Percentiles rank a stretch among this genome's conserved stretches.
Conservation (phyloP, 2,888 invertebrate species). For the Macrosoma leucophasiata region DNA sequence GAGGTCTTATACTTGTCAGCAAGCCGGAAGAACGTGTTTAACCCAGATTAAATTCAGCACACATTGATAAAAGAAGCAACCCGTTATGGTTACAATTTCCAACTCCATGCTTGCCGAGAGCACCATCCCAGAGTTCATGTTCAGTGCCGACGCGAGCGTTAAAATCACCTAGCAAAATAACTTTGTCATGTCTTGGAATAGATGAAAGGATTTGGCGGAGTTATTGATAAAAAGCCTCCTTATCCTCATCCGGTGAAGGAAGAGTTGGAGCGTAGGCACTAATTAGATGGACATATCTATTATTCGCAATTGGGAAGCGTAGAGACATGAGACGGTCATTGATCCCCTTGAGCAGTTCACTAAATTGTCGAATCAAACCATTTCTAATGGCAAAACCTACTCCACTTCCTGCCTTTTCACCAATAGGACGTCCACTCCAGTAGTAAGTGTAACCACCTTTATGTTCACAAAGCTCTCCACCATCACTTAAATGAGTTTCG, state of each 20-base stretch:
- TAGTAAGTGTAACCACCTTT: slow-evolving; percentile 11
- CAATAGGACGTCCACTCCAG: slow-evolving; percentile 12
- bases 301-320: not conserved
- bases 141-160: slow-evolving; percentile 3
- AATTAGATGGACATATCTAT: slow-evolving; percentile 15
- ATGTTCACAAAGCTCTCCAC: slow-evolving; percentile 9
- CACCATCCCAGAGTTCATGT: no score
- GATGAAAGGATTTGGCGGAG: not conserved
- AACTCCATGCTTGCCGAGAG: no score
- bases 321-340: slow-evolving; percentile 16
- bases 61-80: not conserved
- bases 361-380: slow-evolving; percentile 5
- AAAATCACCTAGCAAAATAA: slow-evolving; percentile 6
- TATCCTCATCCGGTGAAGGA: slow-evolving; percentile 10
- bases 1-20: slow-evolving; percentile 1
- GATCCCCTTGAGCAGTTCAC: slow-evolving; percentile 16
- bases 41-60: not conserved
- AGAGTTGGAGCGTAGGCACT: slow-evolving; percentile 12
- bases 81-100: slow-evolving; percentile 1
- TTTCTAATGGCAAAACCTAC: slow-evolving; percentile 11
- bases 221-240: slow-evolving; percentile 3
- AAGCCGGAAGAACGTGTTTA: slow-evolving; percentile 1
- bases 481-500: slow-evolving; percentile 12
- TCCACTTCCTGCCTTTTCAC: slow-evolving; percentile 2
- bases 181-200: not conserved